phyloP scores from a whole-genome alignment of 1,140 invertebrate genomes.

The Drosophila quadrilineata region DNA sequence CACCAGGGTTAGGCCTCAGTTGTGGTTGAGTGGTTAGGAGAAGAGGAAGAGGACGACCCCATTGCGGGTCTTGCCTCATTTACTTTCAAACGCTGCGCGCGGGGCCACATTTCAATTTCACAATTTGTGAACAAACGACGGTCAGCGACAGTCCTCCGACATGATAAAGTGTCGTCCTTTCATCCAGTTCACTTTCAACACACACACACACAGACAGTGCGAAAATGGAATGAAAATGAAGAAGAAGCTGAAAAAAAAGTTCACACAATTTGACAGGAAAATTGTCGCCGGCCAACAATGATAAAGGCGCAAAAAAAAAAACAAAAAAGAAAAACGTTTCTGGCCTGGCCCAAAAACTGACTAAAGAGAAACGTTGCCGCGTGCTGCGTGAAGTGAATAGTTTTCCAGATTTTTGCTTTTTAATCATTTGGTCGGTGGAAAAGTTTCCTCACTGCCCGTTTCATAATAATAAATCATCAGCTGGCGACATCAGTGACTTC shows the following conservation, averaged over 20 bases:
- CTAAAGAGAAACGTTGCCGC: constrained; percentile 17
- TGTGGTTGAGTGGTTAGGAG: neutral
- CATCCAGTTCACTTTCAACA: too few species aligned
- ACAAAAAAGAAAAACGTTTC: too few species aligned
- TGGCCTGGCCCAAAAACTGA: constrained; percentile 1
- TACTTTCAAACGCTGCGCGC: constrained; percentile 54
- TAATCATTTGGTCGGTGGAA: constrained; percentile 47
- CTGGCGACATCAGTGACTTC: constrained; percentile 10
- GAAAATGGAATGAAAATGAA: neutral
- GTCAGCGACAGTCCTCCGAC: constrained; percentile 52
- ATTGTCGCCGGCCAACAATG: constrained; percentile 18
- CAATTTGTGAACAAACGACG: constrained; percentile 57
- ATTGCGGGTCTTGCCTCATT: constrained; percentile 63
- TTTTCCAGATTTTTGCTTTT: constrained; percentile 29
- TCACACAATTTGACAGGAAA: constrained; percentile 43
- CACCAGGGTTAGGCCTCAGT: neutral
- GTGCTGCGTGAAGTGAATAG: constrained; percentile 50
- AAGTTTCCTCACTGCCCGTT: constrained; percentile 37
- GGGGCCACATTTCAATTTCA: constrained; percentile 74
- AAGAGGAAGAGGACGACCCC: neutral
- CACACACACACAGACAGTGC: too few species aligned
- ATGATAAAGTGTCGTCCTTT: constrained; percentile 75
- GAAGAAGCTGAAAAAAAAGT: constrained; percentile 13
- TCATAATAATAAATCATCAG: constrained; percentile 69
- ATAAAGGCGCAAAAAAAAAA: constrained; percentile 60